Evolutionary conservation across 2,888 invertebrate species (phyloP), one percentile per base, ranked within the genome.

Genomic region (Oxytorus armatus): DNA sequence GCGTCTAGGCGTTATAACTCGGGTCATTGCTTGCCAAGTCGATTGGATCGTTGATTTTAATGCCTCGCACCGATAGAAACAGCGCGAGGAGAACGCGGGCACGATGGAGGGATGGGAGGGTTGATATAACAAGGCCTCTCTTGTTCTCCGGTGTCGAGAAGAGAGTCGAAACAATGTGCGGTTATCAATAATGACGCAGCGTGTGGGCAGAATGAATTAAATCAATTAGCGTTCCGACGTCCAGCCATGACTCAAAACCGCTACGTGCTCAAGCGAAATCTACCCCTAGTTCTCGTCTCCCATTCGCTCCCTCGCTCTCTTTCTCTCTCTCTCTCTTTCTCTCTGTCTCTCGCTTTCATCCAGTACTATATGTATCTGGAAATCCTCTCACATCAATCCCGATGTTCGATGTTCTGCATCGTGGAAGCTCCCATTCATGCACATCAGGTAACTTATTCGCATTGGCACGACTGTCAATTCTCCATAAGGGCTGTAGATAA

Each of bases 21-120:
- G 87, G 85, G 85, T 84, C 86, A 86, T 89, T 88, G 86, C 82
- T 72, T 84, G 83, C 82, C 84, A 86, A 87, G 69, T 87, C 85
- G 84, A 87, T 88, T 84, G 88, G 83, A 85, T 84, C 85, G 85
- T 82, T 88, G 88, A 89, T 88, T 88, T 88, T 89, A 88, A 88
- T 87, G 88, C 85, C 85, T 84, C 84, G 84, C 79, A 68, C 18
- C 21, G 66, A 69, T 23, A 21, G 44, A 61, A 59, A 36, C 5
- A 18, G 55, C 14, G 66, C 33, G 53, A 59, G 49, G 23, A 44
- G 18, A 57, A 42, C 25, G 25, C 5, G 53, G 49, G 3, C 23
- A 39, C 23, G 33, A 59, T 47, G 29, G 57, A n/a, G 51, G 33
- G 21, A 59, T 10, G 18, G 7, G 25, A 29, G 49, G 51, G 39